Evolutionary conservation across 1,140 invertebrate genomes (phyloP), one percentile per base, ranked within the genome.

Genomic region (Ylistrum balloti): DNA sequence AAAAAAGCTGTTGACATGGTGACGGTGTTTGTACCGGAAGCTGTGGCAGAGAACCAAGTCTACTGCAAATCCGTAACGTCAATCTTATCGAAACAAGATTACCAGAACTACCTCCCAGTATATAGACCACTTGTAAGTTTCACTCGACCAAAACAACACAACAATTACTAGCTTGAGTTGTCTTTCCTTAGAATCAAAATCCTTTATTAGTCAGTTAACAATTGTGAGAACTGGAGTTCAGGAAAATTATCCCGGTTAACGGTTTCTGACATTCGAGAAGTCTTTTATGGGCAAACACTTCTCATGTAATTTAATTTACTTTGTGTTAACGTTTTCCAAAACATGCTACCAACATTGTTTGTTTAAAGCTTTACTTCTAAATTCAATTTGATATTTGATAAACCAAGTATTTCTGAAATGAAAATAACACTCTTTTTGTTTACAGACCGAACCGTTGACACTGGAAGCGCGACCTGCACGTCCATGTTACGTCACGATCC

Each of bases 1-100:
- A 38, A 45, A 45, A 74, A 74, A n/a, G 56, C 22, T n/a, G 56
- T 74, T 74, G 56, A 74, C 56, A 74, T 74, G 56, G 56, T 74
- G n/a, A 74, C 56, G 5, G 56, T 74, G n/a, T 74, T 74, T n/a
- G 56, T 74, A 1, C 56, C 56, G 56, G 56, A 74, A 28, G 56
- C 56, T 28, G 56, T 28, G 0, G 56, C 9, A 74, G 56, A 74
- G 5, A 74, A 74, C 22, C 56, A 74, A 74, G 56, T 74, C 56
- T 74, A 74, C n/a, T 28, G 56, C 56, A 74, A 74, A 17, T 74
- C 56, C 28, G 56, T 74, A n/a, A 74, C 22, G 22, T 74, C 56
- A 17, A 74, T 74, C n/a, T 0, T 74, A n/a, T 74, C 56, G 1
- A 74, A 74, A 74, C 56, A 74, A 74, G 56, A 74, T 28, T 74